A percentile compares a stretch with the other conserved stretches of the same genome.
phyloP scores from a whole-genome alignment of 1,140 invertebrate genomes.

The Helicoverpa zea region DNA sequence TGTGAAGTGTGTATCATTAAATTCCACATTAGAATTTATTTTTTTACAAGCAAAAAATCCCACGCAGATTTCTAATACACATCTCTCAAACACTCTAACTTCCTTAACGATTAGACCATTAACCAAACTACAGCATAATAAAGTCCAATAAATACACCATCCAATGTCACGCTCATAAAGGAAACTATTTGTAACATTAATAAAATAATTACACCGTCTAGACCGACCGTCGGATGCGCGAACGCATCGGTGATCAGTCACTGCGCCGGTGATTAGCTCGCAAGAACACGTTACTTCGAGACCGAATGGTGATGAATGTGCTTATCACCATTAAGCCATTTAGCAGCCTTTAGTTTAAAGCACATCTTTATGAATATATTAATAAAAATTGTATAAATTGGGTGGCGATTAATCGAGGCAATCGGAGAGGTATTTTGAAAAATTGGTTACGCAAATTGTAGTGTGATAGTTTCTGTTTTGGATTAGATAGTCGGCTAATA shows the following conservation, averaged over 20 bases:
- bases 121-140: conserved; percentile 28
- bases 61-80: not conserved
- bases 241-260: conserved; percentile 38
- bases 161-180: conserved; percentile 61
- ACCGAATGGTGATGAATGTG: conserved; percentile 9
- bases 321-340: conserved; percentile 28
- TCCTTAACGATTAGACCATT: conserved; percentile 21
- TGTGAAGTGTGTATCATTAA: too few relatives aligned
- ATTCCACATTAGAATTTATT: too few relatives aligned
- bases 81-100: not conserved
- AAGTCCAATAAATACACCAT: conserved; percentile 26
- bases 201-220: conserved; percentile 73
- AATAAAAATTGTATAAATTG: not conserved
- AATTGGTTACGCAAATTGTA: too few relatives aligned
- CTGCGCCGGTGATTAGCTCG: conserved; percentile 5
- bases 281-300: conserved; percentile 3
- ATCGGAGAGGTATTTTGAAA: not conserved
- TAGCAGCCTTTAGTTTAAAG: not conserved
- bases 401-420: not conserved
- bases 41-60: too few relatives aligned
- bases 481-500: too few relatives aligned
- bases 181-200: conserved; percentile 76
- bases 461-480: too few relatives aligned
- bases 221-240: conserved; percentile 45
- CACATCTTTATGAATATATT: conserved; percentile 11